phyloP scores from a whole-genome alignment of 2,113 vertebrate genomes.

The Neodontobutis hainanensis region DNA sequence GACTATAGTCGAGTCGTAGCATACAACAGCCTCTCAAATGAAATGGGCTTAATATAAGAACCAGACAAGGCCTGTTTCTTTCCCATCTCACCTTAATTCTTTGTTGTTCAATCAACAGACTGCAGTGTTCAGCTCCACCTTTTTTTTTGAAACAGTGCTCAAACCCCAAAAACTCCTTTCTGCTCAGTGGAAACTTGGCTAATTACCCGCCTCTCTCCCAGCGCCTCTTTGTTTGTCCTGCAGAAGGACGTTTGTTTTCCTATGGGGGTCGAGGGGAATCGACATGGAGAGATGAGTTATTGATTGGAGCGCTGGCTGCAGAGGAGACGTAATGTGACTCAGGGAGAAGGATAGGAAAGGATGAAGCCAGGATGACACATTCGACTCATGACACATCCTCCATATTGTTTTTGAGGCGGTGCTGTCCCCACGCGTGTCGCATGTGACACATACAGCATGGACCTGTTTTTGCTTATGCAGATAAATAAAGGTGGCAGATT shows the following conservation, averaged over 20 bases:
- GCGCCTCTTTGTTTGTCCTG: slow-evolving; percentile 72
- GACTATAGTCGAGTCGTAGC: too few relatives aligned
- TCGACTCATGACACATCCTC: slow-evolving; percentile 53
- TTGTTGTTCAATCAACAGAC: too few relatives aligned
- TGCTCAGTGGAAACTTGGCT: slow-evolving; percentile 31
- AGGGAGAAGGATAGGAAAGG: slow-evolving; percentile 37
- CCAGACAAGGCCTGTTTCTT: too few relatives aligned
- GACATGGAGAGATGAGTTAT: slow-evolving; percentile 80
- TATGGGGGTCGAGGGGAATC: slow-evolving; percentile 72
- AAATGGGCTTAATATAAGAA: too few relatives aligned
- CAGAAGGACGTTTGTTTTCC: slow-evolving; percentile 80
- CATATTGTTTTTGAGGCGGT: slow-evolving; percentile 37
- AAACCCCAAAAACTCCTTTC: too few relatives aligned
- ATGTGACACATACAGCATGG: slow-evolving; percentile 18
- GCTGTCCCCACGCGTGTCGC: slow-evolving; percentile 23
- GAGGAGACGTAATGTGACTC: slow-evolving; percentile 51
- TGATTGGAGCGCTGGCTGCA: slow-evolving; percentile 75
- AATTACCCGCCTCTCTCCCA: slow-evolving; percentile 40
- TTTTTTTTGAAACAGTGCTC: too few relatives aligned
- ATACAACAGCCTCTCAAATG: too few relatives aligned
- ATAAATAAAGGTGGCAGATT: slow-evolving; percentile 33
- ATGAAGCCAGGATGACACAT: slow-evolving; percentile 47
- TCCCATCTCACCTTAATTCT: too few relatives aligned
- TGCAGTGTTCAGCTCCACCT: too few relatives aligned
- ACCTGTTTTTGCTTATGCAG: slow-evolving; percentile 17